Base-by-base conservation (phyloP, 2,888 invertebrate species). In the Blastobasis adustella region DNA sequence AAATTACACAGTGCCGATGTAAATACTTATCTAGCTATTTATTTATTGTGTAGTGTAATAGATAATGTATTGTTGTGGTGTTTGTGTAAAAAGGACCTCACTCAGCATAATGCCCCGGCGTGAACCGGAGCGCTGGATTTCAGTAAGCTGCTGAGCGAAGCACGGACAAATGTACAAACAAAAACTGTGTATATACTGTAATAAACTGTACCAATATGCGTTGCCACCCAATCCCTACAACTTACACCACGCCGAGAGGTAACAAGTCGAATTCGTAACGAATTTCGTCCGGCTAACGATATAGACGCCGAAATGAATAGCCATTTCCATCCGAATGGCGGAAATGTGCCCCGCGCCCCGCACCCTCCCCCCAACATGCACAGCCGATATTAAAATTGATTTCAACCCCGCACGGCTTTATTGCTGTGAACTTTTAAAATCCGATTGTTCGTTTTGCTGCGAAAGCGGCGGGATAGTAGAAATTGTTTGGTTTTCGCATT, bases 321-420 rank as follows among this genome's bases (percentile, higher is more conserved):
- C 65, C 66, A 63, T 64, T 65, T 60, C 60, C 59, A 62, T 60
- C 52, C 52, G 60, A 56, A 55, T 62, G 56, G 44, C 40, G 60
- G 59, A 60, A 63, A 58, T 59, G 61, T 57, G 49, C 41, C 52
- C 54, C 59, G 54, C 40, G 9, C 41, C 37, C 51, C 37, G 45
- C 43, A 9, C n/a, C 36, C 23, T 38, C 39, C 49, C 44, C 10
- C 8, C 38, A 37, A 40, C 37, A 23, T 23, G 23, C 49, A 43
- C 6, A 10, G 58, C 50, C 64, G 67, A 72, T 77, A 79, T 79
- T 75, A 76, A 78, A 79, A 79, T 76, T 78, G 76, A 78, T 79
- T 76, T 70, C 66, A 55, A 59, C 10, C 40, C 45, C 6, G 45
- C 9, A 10, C 10, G 59, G 66, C 67, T 69, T 67, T 76, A 75